These are phyloP conservation scores for Drosophila pandora DNA, from an alignment of 1,140 invertebrate genomes.

Conservation along the genomic window DNA sequence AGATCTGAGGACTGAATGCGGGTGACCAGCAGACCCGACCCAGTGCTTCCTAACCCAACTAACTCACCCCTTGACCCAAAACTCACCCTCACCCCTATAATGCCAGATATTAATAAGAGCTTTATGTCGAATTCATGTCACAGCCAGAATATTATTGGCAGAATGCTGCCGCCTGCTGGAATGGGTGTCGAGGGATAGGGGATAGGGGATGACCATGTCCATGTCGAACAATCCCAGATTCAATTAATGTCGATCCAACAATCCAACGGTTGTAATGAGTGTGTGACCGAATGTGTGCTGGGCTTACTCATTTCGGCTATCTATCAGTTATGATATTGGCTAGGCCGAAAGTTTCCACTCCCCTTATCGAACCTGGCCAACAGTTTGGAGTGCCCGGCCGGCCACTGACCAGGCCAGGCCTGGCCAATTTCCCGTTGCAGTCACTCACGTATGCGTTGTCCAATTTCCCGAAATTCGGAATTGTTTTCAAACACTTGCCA, in stretches of 20 bases:
- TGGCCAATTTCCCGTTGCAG: conserved; percentile 59
- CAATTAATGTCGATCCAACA: conserved; percentile 28
- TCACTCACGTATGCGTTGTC: conserved; percentile 51
- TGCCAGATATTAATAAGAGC: conserved; percentile 49
- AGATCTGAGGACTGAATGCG: conserved; percentile 43
- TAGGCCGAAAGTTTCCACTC: conserved; percentile 27
- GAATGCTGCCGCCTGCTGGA: conserved; percentile 20
- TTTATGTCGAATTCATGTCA: conserved; percentile 52
- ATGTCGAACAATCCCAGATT: conserved; percentile 30
- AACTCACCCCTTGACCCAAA: conserved; percentile 4
- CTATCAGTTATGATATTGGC: conserved; percentile 2
- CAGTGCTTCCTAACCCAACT: neutral
- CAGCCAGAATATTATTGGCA: conserved; percentile 40
- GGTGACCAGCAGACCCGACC: conserved; percentile 23
- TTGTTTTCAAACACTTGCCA: conserved; percentile 69
- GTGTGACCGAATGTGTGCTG: conserved; percentile 17
- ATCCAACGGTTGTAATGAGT: conserved; percentile 9
- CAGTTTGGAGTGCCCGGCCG: neutral
- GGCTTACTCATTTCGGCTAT: conserved; percentile 10
- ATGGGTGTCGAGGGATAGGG: conserved; percentile 2
- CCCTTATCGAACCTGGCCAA: conserved; percentile 28
- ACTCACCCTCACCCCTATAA: conserved; percentile 26
- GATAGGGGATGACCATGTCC: conserved; percentile 7
- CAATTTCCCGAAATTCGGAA: conserved; percentile 62
- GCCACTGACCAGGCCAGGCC: conserved; percentile 28